phyloP scores from a whole-genome alignment of 2,797 vertebrate genomes.

The Sphenopsis melanotis region DNA sequence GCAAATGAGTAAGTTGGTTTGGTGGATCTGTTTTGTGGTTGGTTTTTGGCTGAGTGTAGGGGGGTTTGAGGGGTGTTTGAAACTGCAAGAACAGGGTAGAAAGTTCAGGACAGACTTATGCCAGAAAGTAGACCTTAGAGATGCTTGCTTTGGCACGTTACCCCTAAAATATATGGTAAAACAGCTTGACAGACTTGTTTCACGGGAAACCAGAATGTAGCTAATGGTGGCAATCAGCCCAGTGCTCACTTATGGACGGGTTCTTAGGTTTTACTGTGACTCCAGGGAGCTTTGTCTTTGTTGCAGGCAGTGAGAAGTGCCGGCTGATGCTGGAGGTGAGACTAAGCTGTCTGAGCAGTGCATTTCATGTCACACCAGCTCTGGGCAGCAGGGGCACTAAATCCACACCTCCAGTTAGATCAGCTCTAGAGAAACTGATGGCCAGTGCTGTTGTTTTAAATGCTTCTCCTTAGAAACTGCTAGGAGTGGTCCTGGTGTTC shows the following conservation, averaged over 20 bases:
- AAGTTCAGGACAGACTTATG: neutral
- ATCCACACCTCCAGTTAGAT: neutral
- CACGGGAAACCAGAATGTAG: neutral
- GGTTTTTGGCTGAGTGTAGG: neutral
- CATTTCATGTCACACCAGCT: neutral
- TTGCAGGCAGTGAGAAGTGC: neutral
- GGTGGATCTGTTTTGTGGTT: neutral
- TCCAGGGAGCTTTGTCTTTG: neutral
- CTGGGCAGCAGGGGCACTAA: neutral
- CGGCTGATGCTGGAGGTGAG: neutral
- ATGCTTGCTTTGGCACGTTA: neutral
- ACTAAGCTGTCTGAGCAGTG: neutral
- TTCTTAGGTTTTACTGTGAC: neutral
- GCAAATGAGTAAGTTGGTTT: neutral
- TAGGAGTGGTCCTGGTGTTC: neutral
- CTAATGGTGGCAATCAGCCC: neutral
- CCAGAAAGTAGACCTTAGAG: neutral
- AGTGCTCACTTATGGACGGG: accelerated
- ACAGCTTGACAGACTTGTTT: neutral
- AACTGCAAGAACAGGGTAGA: neutral
- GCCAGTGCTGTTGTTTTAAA: neutral
- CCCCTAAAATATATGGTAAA: neutral
- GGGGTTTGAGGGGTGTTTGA: neutral
- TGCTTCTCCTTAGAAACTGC: neutral
- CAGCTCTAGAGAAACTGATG: neutral